Evolutionary conservation across 2,797 vertebrate genomes (phyloP).

Genomic region (Pseudochromis fuscus): DNA sequence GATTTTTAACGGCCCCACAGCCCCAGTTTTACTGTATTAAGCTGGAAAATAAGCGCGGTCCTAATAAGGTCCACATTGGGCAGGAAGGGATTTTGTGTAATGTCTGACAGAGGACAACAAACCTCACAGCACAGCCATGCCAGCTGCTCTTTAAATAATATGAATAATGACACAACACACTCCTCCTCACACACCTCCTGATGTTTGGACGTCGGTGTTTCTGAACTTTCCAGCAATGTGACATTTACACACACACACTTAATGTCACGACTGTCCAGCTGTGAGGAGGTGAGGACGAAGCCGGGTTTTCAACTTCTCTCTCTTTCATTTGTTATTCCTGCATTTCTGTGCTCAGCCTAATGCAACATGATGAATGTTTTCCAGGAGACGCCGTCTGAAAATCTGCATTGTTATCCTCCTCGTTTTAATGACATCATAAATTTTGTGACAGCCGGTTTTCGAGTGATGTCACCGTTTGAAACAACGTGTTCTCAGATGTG

Average conservation of each 20-base stretch:
- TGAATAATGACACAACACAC: neutral
- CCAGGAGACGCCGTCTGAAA: no score
- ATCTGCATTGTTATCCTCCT: no score
- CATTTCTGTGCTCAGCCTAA: constrained; percentile 7
- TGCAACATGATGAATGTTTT: no score
- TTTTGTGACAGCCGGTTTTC: no score
- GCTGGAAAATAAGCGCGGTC: neutral
- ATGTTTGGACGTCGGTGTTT: neutral
- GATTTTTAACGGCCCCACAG: constrained; percentile 4
- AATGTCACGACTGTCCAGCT: neutral
- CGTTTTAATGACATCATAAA: no score
- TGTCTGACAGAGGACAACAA: neutral
- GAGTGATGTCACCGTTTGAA: no score
- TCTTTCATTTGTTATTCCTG: neutral
- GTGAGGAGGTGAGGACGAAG: neutral
- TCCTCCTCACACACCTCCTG: neutral
- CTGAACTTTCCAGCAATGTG: constrained; percentile 1
- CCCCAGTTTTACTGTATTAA: neutral
- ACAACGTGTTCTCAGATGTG: no score
- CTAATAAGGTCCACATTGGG: constrained; percentile 5
- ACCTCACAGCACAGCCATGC: rapidly evolving
- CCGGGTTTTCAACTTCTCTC: neutral
- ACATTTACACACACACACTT: neutral
- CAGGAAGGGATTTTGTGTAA: neutral
- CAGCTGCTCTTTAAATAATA: neutral